Evolutionary conservation across 2,113 vertebrate genomes (phyloP).

Genomic region (Atrichornis clamosus): DNA sequence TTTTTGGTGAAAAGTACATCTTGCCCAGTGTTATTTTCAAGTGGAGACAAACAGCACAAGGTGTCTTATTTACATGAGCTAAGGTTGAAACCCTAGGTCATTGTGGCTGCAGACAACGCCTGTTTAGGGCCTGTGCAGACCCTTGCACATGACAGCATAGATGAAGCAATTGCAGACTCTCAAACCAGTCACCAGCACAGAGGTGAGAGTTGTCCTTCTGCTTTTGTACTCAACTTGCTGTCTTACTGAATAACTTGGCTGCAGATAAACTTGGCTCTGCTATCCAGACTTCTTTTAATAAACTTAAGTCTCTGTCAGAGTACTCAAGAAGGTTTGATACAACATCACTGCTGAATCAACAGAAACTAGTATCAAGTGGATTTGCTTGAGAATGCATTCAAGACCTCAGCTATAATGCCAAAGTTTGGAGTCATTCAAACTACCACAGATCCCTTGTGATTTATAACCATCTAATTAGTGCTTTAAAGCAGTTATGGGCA

Average conservation of each 20-base stretch:
- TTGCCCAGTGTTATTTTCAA: not conserved
- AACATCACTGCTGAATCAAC: constrained; percentile 44
- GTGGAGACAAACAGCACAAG: not conserved
- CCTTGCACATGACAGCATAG: not conserved
- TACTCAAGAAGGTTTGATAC: not conserved
- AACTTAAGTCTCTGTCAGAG: not conserved
- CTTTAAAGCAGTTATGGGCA: not conserved
- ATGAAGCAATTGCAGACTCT: not conserved
- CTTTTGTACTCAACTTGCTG: not conserved
- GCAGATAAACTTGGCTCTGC: constrained; percentile 9
- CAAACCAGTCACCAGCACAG: not conserved
- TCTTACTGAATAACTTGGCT: not conserved
- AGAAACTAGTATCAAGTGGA: not conserved
- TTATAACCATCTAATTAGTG: not conserved
- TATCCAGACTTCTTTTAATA: constrained; percentile 28
- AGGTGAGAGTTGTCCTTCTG: not conserved
- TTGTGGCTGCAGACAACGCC: not conserved
- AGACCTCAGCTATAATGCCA: not conserved
- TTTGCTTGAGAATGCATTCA: not conserved
- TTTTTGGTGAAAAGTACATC: not conserved
- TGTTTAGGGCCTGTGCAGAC: not conserved
- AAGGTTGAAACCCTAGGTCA: not conserved
- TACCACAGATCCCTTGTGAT: not conserved
- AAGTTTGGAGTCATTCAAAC: not conserved
- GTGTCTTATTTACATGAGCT: not conserved